Conservation (phyloP, 2,888 invertebrate genomes). For the Tolmerus cingulatus region DNA sequence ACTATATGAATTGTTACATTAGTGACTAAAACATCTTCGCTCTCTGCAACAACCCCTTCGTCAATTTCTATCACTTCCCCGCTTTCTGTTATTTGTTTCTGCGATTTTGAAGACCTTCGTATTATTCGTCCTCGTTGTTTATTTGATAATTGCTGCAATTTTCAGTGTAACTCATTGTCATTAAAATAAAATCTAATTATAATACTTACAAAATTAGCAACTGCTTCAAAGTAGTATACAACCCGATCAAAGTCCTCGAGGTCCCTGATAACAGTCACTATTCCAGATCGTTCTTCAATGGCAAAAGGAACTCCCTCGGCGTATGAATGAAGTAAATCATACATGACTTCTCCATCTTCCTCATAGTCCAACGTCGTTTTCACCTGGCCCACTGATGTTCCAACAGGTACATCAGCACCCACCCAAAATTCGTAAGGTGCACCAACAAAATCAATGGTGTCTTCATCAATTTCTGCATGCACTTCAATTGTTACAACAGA, state of each 20-base stretch:
- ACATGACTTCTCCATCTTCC: slow-evolving; percentile 70
- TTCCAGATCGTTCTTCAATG: slow-evolving; percentile 86
- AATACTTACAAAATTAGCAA: slow-evolving; percentile 70
- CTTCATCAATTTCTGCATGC: slow-evolving; percentile 64
- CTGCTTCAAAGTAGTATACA: slow-evolving; percentile 82
- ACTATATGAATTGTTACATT: slow-evolving; percentile 87
- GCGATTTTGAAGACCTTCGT: slow-evolving; percentile 49
- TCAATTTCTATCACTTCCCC: slow-evolving; percentile 57
- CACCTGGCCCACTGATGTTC: slow-evolving; percentile 87
- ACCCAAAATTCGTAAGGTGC: slow-evolving; percentile 92
- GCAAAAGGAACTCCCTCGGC: slow-evolving; percentile 94
- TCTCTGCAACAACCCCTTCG: slow-evolving; percentile 57
- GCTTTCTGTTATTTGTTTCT: slow-evolving; percentile 49
- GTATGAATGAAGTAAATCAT: slow-evolving; percentile 84
- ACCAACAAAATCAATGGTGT: slow-evolving; percentile 80
- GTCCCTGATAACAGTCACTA: slow-evolving; percentile 83
- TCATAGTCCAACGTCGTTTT: slow-evolving; percentile 77
- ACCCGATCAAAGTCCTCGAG: slow-evolving; percentile 73
- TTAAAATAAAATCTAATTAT: neutral
- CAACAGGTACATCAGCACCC: slow-evolving; percentile 83
- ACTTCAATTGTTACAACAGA: slow-evolving; percentile 87
- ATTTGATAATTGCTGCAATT: slow-evolving; percentile 58
- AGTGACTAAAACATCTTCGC: slow-evolving; percentile 75
- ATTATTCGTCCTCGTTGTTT: slow-evolving; percentile 52
- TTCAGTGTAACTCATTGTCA: neutral